Conservation (phyloP, 2,888 invertebrate species). For the Tetragonula carbonaria region DNA sequence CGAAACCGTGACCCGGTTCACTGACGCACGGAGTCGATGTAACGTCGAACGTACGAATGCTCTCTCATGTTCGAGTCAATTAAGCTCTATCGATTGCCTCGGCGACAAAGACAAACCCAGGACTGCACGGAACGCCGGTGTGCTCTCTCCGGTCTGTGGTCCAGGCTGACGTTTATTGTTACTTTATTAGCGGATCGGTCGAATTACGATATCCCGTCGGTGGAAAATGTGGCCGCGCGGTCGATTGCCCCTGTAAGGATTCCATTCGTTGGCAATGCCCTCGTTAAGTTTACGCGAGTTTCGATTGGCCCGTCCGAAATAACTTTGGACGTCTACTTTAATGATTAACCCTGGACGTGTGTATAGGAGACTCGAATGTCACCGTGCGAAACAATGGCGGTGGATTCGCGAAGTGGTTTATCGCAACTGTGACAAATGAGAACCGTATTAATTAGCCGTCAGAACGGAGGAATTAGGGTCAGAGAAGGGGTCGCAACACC, state of each 20-base stretch:
- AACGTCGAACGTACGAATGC: constrained; percentile 57
- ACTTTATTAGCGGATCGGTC: constrained; percentile 42
- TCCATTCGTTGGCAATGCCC: background rate
- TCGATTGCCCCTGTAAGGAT: constrained; percentile 13
- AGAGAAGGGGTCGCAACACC: background rate
- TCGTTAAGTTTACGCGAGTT: background rate
- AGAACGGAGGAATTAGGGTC: constrained; percentile 5
- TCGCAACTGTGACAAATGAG: constrained; percentile 27
- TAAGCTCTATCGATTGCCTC: constrained; percentile 65
- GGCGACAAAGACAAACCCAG: constrained; percentile 59
- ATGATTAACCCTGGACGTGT: background rate
- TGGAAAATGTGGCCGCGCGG: background rate
- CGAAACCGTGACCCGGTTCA: constrained; percentile 58
- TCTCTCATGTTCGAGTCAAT: constrained; percentile 68
- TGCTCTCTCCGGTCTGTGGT: background rate
- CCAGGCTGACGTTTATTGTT: constrained; percentile 26
- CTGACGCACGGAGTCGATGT: constrained; percentile 46
- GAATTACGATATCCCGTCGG: constrained; percentile 16
- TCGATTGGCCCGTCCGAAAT: background rate
- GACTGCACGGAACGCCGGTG: constrained; percentile 2
- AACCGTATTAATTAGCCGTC: constrained; percentile 39
- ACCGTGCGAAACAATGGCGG: constrained; percentile 23
- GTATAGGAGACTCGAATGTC: background rate
- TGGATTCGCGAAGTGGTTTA: constrained; percentile 32
- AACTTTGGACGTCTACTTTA: constrained; percentile 18